Conservation (phyloP, 1,140 invertebrate genomes). For the Saccostrea cuccullata region DNA sequence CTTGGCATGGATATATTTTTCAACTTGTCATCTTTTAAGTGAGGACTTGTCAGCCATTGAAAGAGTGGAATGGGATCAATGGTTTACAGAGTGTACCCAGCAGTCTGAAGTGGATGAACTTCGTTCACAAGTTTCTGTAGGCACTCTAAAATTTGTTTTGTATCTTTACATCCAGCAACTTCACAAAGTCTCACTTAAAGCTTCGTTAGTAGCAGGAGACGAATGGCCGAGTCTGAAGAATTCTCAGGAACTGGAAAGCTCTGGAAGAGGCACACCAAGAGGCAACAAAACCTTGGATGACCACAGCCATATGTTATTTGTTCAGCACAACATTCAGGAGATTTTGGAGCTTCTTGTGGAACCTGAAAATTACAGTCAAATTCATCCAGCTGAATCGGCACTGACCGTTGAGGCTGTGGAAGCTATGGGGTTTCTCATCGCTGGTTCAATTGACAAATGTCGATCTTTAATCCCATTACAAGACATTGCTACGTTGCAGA, state of each 20-base stretch:
- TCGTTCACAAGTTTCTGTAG: constrained; percentile 63
- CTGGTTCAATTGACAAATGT: constrained; percentile 73
- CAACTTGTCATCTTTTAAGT: constrained; percentile 72
- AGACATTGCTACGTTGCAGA: not conserved
- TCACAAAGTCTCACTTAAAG: constrained; percentile 76
- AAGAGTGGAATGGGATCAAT: constrained; percentile 71
- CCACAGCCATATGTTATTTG: constrained; percentile 75
- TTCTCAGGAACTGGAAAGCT: constrained; percentile 68
- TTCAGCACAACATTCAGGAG: constrained; percentile 76
- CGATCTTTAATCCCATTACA: constrained; percentile 53
- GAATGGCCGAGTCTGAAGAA: constrained; percentile 72
- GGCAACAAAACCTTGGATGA: constrained; percentile 76
- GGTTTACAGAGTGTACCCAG: constrained; percentile 45
- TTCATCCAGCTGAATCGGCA: constrained; percentile 49
- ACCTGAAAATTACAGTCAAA: constrained; percentile 59
- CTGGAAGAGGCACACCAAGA: constrained; percentile 67
- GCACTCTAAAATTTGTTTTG: constrained; percentile 76
- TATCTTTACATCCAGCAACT: constrained; percentile 78
- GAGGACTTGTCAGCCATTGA: constrained; percentile 63
- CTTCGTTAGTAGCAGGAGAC: constrained; percentile 77
- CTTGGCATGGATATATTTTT: constrained; percentile 78
- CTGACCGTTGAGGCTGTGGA: constrained; percentile 71
- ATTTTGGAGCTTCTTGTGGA: constrained; percentile 77
- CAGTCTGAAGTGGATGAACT: constrained; percentile 1
- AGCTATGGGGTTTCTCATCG: constrained; percentile 75